Evolutionary conservation across 2,797 vertebrate species (phyloP), one percentile per base, ranked within the genome.

Genomic region (Rhynchotus rufescens): DNA sequence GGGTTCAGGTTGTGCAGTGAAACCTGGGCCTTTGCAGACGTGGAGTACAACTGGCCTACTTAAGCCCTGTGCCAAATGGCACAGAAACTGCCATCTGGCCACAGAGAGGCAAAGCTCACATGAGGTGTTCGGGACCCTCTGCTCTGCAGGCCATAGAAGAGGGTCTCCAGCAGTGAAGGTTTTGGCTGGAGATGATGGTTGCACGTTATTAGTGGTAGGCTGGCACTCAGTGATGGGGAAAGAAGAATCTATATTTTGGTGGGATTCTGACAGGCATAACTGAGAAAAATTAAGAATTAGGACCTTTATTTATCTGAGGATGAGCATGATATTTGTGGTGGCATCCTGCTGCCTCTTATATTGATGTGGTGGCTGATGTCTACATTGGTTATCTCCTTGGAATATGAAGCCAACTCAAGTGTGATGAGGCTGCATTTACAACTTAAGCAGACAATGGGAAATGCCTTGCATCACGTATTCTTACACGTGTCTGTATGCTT

Each of bases 41-140:
- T 42, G 88, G 73, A 36, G 21, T 23, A n/a, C 6, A 2, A 2
- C 21, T 5, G 1, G 45, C 34, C 38, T 51, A 0, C 15, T 4
- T 17, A 14, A 89, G 21, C 14, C 56, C 71, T 74, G 0, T 20
- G 9, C 8, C 2, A 15, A 38, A 16, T 12, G 49, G n/a, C 5
- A 1, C 17, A n/a, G 61, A 54, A 88, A 47, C 82, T 79, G 81
- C 42, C 47, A 9, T n/a, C 20, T 59, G 49, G 32, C n/a, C 25
- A 6, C 23, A 25, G 57, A 40, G 34, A 30, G 57, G 3, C 15
- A 25, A 45, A 45, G 11, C 5, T 40, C 12, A 5, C 28, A 0
- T 23, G 49, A 21, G 32, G 8, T 15, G n/a, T 9, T 49, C 57
- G 11, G 54, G 44, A 25, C 54, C 40, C 42, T 80, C 57, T 84